Conservation (phyloP, 2,888 invertebrate genomes). For the Smittia aterrima region DNA sequence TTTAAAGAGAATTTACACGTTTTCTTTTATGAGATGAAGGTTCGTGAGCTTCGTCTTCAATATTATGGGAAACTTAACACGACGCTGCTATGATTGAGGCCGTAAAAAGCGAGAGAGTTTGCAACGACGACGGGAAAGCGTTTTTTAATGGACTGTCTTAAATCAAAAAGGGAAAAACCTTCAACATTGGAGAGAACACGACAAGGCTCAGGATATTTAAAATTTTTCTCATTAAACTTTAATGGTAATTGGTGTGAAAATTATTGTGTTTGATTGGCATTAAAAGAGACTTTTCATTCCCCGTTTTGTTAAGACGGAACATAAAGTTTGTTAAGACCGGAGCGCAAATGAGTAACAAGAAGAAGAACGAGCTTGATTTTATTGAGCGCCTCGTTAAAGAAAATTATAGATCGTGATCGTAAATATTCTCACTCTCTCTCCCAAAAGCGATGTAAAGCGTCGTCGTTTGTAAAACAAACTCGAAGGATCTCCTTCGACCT, state of each 20-base stretch:
- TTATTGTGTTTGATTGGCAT: conserved; percentile 19
- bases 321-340: neutral
- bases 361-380: neutral
- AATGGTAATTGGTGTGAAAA: neutral
- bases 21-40: neutral
- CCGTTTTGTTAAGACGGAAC: no score
- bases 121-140: conserved; percentile 11
- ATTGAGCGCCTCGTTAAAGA: neutral
- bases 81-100: neutral
- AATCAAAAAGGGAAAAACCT: neutral
- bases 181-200: neutral
- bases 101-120: conserved; percentile 10
- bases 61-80: neutral
- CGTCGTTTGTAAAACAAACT: neutral
- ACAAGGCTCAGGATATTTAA: neutral
- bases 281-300: neutral
- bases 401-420: neutral
- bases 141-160: neutral
- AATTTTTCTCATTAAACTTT: conserved; percentile 7
- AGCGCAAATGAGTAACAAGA: neutral
- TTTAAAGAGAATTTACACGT: neutral
- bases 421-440: neutral
- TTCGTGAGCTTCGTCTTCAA: neutral
- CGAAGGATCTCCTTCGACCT: neutral
- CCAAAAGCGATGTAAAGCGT: neutral